Base-by-base conservation (phyloP, 1,140 invertebrate genomes). In the Trypoxylus dichotomus region DNA sequence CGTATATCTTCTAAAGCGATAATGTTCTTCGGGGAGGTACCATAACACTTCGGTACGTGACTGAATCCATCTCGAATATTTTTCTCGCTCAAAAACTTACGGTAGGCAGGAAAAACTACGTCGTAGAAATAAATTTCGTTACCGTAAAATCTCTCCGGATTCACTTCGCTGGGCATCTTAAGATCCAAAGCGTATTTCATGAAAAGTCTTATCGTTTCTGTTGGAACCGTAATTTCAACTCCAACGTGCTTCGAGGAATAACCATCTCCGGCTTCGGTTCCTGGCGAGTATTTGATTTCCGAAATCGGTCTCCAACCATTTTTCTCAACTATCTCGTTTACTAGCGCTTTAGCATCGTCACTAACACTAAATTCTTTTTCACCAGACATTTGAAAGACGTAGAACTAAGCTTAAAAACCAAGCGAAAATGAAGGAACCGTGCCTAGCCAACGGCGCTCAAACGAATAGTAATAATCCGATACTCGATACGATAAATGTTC, bases 1-100 rank as follows among this genome's bases (percentile, higher is more conserved):
- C 84, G 82, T 13, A 92, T 79, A 83, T 92, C 89, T 81, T 90
- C 87, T 72, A 91, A 82, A 54, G n/a, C 13, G 5, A 54, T 54
- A n/a, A n/a, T 5, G 5, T 15, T 54, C 15, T n/a, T n/a, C 13
- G 15, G 15, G 47, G 47, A 54, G 3, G 47, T 54, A 5, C 47
- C 47, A 15, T 86, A 87, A 76, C 86, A 54, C 15, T 54, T 54
- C 5, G 47, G 15, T 0, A 54, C 15, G 47, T 54, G 5, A 5
- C 3, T 54, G 15, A 54, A 54, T 3, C 47, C 47, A 54, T 54
- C 47, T 1, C 11, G 0, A 3, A 54, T 54, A 1, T n/a, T n/a
- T 15, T n/a, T 54, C 3, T 54, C 47, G 13, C 1, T 3, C 19
- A 54, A n/a, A 54, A 54, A 54, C 19, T 6, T n/a, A 10, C 3